phyloP scores from a whole-genome alignment of 1,140 invertebrate genomes.

The Phocides pigmalion region DNA sequence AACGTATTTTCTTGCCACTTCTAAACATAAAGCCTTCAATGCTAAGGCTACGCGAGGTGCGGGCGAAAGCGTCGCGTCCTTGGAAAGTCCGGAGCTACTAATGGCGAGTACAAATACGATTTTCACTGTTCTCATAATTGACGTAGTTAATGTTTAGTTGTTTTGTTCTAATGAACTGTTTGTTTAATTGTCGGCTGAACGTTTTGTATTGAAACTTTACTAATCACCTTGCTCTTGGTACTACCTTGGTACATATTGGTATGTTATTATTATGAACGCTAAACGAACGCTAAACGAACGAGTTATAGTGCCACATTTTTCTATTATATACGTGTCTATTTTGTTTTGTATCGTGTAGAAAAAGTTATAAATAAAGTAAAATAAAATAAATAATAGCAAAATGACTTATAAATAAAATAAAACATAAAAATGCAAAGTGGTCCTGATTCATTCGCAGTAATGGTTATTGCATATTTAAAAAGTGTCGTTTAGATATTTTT shows the following conservation, averaged over 20 bases:
- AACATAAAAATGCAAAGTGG: too few species aligned
- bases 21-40: neutral
- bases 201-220: conserved; percentile 25
- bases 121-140: conserved; percentile 28
- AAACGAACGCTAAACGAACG: neutral
- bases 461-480: too few species aligned
- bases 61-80: conserved; percentile 15
- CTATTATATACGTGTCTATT: too few species aligned
- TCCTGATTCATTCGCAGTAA: too few species aligned
- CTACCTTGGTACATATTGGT: too few species aligned
- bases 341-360: too few species aligned
- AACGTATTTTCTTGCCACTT: neutral
- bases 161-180: conserved; percentile 18
- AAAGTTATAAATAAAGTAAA: too few species aligned
- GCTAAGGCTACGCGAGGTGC: conserved; percentile 6
- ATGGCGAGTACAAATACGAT: conserved; percentile 16
- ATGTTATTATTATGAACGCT: conserved; percentile 13
- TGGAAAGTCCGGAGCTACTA: conserved; percentile 19
- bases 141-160: conserved; percentile 23
- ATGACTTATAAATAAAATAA: too few species aligned
- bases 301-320: too few species aligned
- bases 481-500: too few species aligned
- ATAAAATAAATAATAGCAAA: too few species aligned
- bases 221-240: neutral
- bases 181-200: conserved; percentile 16